Percentiles rank a stretch among this genome's conserved stretches.
Evolutionary conservation across 2,888 invertebrate genomes (phyloP).

Genomic region (Salticus scenicus): DNA sequence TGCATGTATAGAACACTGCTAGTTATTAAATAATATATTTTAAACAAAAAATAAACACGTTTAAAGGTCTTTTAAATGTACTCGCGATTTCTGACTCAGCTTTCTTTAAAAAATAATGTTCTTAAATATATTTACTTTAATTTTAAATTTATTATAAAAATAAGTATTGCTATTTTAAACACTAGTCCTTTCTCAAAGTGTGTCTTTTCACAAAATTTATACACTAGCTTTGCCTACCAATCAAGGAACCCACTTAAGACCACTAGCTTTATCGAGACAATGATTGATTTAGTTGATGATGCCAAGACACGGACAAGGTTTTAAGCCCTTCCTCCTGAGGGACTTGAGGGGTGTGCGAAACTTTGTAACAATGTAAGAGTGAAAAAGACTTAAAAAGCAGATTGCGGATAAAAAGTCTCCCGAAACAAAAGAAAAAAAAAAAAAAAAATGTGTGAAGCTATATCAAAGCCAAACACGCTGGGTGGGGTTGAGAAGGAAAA

Average conservation of each 20-base stretch:
- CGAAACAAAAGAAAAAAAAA: neutral
- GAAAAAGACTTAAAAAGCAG: neutral
- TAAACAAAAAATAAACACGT: no score
- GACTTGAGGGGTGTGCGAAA: neutral
- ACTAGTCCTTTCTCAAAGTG: no score
- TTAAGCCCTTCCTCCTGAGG: constrained; percentile 29
- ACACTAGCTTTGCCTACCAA: neutral
- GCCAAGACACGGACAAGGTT: constrained; percentile 14
- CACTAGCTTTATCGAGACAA: neutral
- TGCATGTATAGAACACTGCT: no score
- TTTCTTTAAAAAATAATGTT: no score
- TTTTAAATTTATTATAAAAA: no score
- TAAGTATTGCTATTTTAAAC: no score
- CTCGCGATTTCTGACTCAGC: no score
- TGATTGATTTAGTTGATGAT: neutral
- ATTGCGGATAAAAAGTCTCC: constrained; percentile 2
- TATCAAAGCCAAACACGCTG: constrained; percentile 36
- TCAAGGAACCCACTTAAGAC: neutral
- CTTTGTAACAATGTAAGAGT: neutral
- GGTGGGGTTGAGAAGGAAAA: constrained; percentile 17
- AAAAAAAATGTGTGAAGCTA: constrained; percentile 21
- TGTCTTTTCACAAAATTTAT: no score
- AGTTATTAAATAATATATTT: no score
- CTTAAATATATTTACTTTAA: no score
- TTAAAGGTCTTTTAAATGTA: no score